A percentile compares a stretch with the other conserved stretches of the same genome.
Evolutionary conservation across 2,113 vertebrate genomes (phyloP).

Genomic region (Tiliqua scincoides): DNA sequence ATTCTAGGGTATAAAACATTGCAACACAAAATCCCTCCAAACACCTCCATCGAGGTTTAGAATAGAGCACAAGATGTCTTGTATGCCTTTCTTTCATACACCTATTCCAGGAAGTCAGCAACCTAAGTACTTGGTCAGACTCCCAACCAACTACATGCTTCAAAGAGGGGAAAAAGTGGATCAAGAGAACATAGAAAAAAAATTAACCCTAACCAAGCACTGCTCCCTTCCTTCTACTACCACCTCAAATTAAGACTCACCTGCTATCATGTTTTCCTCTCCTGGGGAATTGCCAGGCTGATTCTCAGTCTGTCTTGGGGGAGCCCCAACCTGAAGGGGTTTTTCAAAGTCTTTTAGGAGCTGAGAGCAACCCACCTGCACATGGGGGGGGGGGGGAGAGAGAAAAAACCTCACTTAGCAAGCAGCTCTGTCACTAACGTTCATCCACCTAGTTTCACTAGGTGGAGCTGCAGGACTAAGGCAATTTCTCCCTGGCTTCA

Average conservation of each 20-base stretch:
- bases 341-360: constrained; percentile 82
- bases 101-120: background rate
- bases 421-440: background rate
- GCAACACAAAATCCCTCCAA: background rate
- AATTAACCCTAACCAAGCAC: background rate
- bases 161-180: background rate
- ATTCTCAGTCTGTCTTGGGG: constrained; percentile 70
- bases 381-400: no score
- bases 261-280: constrained; percentile 66
- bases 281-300: constrained; percentile 69
- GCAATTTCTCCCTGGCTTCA: background rate
- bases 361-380: constrained; percentile 81
- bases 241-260: constrained; percentile 59
- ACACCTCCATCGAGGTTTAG: background rate
- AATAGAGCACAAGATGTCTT: background rate
- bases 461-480: background rate
- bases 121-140: background rate
- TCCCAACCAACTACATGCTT: background rate
- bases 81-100: background rate
- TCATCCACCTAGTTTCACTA: background rate
- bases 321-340: constrained; percentile 66
- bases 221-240: background rate
- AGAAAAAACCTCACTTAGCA: background rate
- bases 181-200: background rate
- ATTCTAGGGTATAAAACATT: no score